Conservation (phyloP, 2,888 invertebrate genomes). For the Alloscopus bannaensis region DNA sequence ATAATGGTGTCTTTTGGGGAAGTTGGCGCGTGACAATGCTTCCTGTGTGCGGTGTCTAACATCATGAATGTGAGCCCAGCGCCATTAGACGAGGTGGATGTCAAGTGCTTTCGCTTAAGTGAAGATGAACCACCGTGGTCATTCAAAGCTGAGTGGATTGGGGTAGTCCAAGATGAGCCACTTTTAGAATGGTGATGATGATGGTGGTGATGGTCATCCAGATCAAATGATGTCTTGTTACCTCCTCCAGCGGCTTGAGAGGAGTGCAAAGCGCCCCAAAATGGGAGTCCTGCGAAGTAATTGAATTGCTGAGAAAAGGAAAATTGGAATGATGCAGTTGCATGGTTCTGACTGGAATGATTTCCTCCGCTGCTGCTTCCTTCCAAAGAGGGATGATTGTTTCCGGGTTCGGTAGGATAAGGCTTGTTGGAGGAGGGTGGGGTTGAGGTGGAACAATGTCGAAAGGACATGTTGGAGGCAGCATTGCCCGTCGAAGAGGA, state of each 20-base stretch:
- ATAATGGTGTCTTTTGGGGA: constrained; percentile 13
- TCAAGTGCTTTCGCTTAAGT: not conserved
- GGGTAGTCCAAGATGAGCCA: not conserved
- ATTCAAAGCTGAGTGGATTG: not conserved
- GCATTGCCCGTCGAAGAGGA: not conserved
- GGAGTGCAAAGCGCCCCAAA: constrained; percentile 61
- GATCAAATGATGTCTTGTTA: not conserved
- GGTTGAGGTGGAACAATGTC: constrained; percentile 7
- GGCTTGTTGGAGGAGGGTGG: constrained; percentile 8
- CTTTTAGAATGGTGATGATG: constrained; percentile 5
- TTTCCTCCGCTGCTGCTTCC: not conserved
- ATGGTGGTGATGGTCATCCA: not conserved
- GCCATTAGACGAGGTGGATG: not conserved
- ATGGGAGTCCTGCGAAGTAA: constrained; percentile 67
- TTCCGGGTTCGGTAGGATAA: not conserved
- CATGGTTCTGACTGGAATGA: constrained; percentile 20
- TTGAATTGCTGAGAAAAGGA: constrained; percentile 70
- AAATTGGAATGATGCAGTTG: constrained; percentile 58
- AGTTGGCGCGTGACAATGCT: constrained; percentile 6
- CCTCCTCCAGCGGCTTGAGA: constrained; percentile 2
- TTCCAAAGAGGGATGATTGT: not conserved
- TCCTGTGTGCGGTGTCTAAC: constrained; percentile 34
- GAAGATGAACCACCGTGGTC: not conserved
- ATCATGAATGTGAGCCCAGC: constrained; percentile 41
- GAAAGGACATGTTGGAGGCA: not conserved